phyloP scores from a whole-genome alignment of 37 sponge, comb jelly and placozoan species.

The Spongilla lacustris region DNA sequence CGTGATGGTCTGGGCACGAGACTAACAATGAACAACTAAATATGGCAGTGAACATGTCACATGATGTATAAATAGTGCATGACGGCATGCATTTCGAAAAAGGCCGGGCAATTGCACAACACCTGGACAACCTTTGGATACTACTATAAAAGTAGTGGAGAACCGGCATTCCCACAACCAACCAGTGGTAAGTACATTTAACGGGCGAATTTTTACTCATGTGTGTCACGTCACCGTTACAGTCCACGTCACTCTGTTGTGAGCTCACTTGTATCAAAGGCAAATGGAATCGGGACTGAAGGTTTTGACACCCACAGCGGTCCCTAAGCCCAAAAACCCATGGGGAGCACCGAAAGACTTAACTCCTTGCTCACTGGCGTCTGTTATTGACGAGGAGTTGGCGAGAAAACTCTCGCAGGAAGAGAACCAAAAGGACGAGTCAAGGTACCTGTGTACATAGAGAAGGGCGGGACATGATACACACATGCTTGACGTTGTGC shows the following conservation, averaged over 20 bases:
- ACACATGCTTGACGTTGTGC: background rate
- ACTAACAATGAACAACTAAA: no score
- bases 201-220: no score
- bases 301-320: conserved; percentile 27
- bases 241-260: background rate
- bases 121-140: background rate
- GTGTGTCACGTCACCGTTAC: no score
- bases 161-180: no score
- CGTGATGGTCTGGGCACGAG: no score
- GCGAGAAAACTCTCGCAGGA: conserved; percentile 62
- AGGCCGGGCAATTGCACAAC: background rate
- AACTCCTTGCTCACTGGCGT: conserved; percentile 62
- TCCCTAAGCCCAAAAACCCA: conserved; percentile 35
- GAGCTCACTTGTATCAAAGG: background rate
- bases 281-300: conserved; percentile 25
- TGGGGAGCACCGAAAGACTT: conserved; percentile 49
- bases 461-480: background rate
- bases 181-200: no score
- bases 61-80: no score
- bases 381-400: conserved; percentile 88
- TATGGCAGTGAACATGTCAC: no score
- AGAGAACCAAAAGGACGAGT: conserved; percentile 27
- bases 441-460: background rate
- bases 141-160: background rate
- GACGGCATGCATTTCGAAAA: background rate